Evolutionary conservation across 2,113 vertebrate genomes (phyloP), one percentile per base, ranked within the genome.

Genomic region (Cnemophilus loriae): DNA sequence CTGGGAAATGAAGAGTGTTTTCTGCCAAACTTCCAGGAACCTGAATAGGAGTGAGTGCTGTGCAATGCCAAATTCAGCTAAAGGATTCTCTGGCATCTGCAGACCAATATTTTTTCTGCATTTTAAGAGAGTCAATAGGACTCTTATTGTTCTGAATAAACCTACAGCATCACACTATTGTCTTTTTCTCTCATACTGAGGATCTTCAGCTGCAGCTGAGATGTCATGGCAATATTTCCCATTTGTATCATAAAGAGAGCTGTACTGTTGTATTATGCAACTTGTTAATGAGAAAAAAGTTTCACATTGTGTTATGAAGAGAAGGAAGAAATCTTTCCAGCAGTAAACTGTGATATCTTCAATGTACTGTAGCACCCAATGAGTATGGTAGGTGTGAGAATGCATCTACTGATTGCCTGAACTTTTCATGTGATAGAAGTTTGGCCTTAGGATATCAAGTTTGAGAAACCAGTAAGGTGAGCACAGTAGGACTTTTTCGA

Each of bases 21-120:
- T 59, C 26, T 84, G 46, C 19, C 68, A 89, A 68, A 61, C 8
- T 57, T 26, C 18, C 42, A 61, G 41, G n/a, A 92, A 23, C 37
- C 22, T 83, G 44, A 67, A 15, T 5, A 59, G 24, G 27, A 95
- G 2, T 0, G 0, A 35, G 13, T 37, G 49, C 24, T 73, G 27
- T 24, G 20, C 41, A 61, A 61, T 65, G n/a, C n/a, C 37, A 92
- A 60, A 16, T 82, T 76, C 61, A 60, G 4, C 15, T 80, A 41
- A 49, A 86, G 13, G 50, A 49, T 53, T 80, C 32, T 46, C 50
- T 53, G n/a, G 28, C 37, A 67, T 55, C 22, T 65, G 47, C 23
- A 61, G 42, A 83, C 2, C 24, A 49, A 7, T 18, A 46, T 47
- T 69, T 83, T 86, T 44, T 8, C 17, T 65, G 13, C 27, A 47